Evolutionary conservation across 2,888 invertebrate genomes (phyloP).

Genomic region (Phasia obesa): DNA sequence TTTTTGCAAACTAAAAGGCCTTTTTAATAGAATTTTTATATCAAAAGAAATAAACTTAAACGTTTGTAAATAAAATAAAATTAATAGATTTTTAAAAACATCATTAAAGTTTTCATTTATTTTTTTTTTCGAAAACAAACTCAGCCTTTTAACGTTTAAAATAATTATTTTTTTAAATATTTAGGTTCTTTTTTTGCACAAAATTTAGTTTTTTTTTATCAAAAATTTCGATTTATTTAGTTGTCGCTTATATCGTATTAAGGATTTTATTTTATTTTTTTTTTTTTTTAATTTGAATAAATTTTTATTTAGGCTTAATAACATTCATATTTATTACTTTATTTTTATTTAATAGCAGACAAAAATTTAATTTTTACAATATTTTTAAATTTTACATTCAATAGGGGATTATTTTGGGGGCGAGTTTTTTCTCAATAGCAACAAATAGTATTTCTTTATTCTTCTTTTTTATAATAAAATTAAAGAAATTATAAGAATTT

Average conservation of each 20-base stretch:
- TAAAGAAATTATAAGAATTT: constrained; percentile 19
- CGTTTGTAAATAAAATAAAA: neutral
- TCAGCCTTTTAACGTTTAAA: neutral
- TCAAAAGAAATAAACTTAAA: neutral
- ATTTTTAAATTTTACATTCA: constrained; percentile 46
- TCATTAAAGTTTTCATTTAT: neutral
- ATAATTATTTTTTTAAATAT: constrained; percentile 3
- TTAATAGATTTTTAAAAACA: neutral
- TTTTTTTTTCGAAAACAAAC: neutral
- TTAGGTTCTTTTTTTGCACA: constrained; percentile 22
- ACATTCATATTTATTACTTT: constrained; percentile 51
- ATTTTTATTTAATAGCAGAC: constrained; percentile 43
- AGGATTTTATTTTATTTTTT: constrained; percentile 1
- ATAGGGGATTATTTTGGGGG: constrained; percentile 30
- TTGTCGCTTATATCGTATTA: constrained; percentile 6
- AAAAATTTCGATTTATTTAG: constrained; percentile 28
- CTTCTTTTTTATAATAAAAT: constrained; percentile 45
- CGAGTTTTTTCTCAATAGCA: constrained; percentile 16
- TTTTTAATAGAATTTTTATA: neutral
- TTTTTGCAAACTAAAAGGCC: too few relatives aligned
- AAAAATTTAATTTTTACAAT: constrained; percentile 35
- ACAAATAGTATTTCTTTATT: constrained; percentile 34
- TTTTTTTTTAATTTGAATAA: constrained; percentile 42
- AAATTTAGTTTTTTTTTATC: constrained; percentile 1
- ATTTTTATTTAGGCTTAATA: constrained; percentile 45